Conservation (phyloP, 2,888 invertebrate genomes). For the Nomada lathburiana region DNA sequence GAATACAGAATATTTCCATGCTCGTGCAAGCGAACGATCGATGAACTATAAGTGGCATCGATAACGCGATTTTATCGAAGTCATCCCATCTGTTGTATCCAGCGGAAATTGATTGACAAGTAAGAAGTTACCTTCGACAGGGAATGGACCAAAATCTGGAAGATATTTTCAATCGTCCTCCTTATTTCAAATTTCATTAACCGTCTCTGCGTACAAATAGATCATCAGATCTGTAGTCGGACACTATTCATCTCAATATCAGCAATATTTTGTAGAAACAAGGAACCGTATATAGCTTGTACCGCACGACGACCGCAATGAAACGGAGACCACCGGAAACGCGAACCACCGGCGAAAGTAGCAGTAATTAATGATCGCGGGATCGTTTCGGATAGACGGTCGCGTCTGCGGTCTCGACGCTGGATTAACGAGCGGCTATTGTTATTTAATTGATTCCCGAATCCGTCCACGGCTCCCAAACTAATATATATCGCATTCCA, state of each 20-base stretch:
- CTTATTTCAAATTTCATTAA: too few species aligned
- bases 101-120: neutral
- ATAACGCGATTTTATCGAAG: slow-evolving; percentile 18
- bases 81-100: too few species aligned
- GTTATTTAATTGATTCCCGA: slow-evolving; percentile 76
- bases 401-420: slow-evolving; percentile 62
- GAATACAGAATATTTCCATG: neutral
- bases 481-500: slow-evolving; percentile 72
- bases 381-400: slow-evolving; percentile 53
- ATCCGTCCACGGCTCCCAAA: slow-evolving; percentile 54
- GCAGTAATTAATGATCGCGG: slow-evolving; percentile 57
- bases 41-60: neutral
- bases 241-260: neutral
- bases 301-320: neutral
- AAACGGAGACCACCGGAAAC: slow-evolving; percentile 21
- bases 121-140: neutral
- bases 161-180: too few species aligned
- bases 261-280: neutral
- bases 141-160: neutral
- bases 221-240: too few species aligned
- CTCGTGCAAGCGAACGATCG: neutral
- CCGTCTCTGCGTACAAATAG: too few species aligned
- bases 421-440: slow-evolving; percentile 75
- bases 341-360: slow-evolving; percentile 23
- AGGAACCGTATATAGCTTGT: neutral